Percentiles rank a stretch among this genome's conserved stretches.
Evolutionary conservation across 2,888 invertebrate genomes (phyloP).

Genomic region (Desoria tigrina): DNA sequence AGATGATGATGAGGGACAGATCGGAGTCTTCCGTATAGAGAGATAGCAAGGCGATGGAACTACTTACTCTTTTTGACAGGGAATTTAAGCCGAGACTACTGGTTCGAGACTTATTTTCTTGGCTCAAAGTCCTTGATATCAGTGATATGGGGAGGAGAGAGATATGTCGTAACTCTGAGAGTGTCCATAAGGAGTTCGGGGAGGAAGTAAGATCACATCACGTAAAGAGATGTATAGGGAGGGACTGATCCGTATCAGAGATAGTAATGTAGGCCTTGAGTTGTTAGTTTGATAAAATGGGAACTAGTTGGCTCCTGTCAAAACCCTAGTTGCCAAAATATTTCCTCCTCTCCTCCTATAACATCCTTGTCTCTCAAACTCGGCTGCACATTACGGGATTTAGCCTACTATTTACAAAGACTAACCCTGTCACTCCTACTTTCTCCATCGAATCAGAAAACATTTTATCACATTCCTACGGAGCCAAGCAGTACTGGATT

Average conservation of each 20-base stretch:
- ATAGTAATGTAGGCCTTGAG: conserved; percentile 26
- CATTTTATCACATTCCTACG: not conserved
- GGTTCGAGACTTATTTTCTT: no score
- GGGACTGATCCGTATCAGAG: conserved; percentile 4
- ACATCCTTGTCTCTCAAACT: not conserved
- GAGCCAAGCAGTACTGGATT: conserved; percentile 18
- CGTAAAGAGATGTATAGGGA: conserved; percentile 4
- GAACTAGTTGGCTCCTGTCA: conserved; percentile 37
- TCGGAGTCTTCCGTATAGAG: no score
- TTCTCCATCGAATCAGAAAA: not conserved
- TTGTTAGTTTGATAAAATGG: conserved; percentile 37
- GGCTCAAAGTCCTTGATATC: not conserved
- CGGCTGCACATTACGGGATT: not conserved
- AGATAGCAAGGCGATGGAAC: no score
- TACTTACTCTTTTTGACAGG: no score
- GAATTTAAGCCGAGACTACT: no score
- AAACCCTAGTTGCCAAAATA: conserved; percentile 37
- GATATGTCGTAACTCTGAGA: no score
- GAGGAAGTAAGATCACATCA: no score
- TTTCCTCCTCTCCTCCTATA: conserved; percentile 22
- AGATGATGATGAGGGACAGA: no score
- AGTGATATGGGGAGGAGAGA: not conserved
- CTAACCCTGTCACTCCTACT: conserved; percentile 10
- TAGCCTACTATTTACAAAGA: not conserved
- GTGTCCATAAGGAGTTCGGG: no score